Evolutionary conservation across 2,113 vertebrate genomes (phyloP).

Genomic region (Otis tarda): DNA sequence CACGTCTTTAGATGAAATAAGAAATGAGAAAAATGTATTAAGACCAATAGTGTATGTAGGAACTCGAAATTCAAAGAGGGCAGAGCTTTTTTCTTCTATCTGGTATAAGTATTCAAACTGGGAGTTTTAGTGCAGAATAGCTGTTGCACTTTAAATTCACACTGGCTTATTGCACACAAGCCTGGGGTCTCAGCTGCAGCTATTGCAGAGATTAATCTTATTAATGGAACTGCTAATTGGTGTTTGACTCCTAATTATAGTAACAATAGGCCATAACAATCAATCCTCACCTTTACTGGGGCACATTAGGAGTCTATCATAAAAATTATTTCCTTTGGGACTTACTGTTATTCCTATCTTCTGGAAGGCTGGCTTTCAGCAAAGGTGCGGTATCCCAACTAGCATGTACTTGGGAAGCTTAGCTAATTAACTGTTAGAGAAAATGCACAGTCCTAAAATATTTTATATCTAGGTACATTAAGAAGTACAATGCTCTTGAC

Average conservation of each 20-base stretch:
- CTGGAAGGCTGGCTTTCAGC: slow-evolving; percentile 43
- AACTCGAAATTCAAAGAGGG: neutral
- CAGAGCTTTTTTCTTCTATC: neutral
- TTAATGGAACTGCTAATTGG: slow-evolving; percentile 70
- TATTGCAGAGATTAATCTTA: slow-evolving; percentile 69
- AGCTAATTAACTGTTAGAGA: slow-evolving; percentile 47
- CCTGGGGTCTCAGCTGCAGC: slow-evolving; percentile 63
- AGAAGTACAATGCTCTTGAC: neutral
- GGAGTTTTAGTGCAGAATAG: neutral
- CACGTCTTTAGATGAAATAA: neutral
- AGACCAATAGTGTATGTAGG: neutral
- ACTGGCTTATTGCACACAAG: slow-evolving; percentile 4
- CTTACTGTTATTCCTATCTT: slow-evolving; percentile 23
- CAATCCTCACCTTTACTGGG: slow-evolving; percentile 51
- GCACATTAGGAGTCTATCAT: slow-evolving; percentile 46
- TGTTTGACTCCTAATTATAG: slow-evolving; percentile 71
- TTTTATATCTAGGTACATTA: neutral
- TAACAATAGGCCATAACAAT: slow-evolving; percentile 66
- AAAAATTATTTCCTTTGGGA: slow-evolving; percentile 56
- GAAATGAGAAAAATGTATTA: neutral
- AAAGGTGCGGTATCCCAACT: slow-evolving; percentile 3
- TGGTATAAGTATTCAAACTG: neutral
- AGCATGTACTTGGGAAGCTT: slow-evolving; percentile 2
- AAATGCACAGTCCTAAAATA: slow-evolving; percentile 33
- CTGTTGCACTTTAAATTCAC: slow-evolving; percentile 38